Conservation (phyloP, 2,113 vertebrate species). For the Heteronetta atricapilla region DNA sequence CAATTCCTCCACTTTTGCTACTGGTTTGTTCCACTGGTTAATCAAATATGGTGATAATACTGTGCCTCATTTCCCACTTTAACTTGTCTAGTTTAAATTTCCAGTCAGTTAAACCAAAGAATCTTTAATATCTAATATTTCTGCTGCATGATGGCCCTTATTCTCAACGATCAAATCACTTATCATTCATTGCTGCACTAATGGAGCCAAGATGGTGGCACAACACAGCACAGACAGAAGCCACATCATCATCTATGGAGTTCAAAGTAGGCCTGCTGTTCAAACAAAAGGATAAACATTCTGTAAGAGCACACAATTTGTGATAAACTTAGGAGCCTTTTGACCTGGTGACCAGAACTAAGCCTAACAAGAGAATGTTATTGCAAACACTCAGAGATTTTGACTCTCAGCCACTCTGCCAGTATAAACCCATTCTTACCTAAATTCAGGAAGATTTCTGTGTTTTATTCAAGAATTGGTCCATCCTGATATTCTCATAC, state of each 20-base stretch:
- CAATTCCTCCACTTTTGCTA: conserved; percentile 1
- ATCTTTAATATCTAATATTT: conserved; percentile 26
- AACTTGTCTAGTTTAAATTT: conserved; percentile 33
- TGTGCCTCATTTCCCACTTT: not conserved
- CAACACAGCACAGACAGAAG: not conserved
- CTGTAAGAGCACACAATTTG: not conserved
- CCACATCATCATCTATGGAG: not conserved
- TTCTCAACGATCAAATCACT: not conserved
- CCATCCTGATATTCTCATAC: not conserved
- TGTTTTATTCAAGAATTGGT: not conserved
- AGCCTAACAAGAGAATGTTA: not conserved
- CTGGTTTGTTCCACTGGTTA: not conserved
- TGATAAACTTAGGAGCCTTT: not conserved
- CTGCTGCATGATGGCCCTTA: not conserved
- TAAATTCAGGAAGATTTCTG: not conserved
- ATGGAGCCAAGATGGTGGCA: not conserved
- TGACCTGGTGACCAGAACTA: not conserved
- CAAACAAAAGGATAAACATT: not conserved
- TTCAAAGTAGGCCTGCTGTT: not conserved
- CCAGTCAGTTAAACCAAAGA: conserved; percentile 6
- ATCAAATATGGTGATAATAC: not conserved
- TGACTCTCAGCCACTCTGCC: not conserved
- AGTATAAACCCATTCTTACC: not conserved
- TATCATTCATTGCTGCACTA: not conserved
- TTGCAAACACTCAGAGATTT: not conserved